Percentiles rank a stretch among this genome's conserved stretches.
Conservation (phyloP, 2,888 invertebrate species). For the Troglohyphantes excavatus region DNA sequence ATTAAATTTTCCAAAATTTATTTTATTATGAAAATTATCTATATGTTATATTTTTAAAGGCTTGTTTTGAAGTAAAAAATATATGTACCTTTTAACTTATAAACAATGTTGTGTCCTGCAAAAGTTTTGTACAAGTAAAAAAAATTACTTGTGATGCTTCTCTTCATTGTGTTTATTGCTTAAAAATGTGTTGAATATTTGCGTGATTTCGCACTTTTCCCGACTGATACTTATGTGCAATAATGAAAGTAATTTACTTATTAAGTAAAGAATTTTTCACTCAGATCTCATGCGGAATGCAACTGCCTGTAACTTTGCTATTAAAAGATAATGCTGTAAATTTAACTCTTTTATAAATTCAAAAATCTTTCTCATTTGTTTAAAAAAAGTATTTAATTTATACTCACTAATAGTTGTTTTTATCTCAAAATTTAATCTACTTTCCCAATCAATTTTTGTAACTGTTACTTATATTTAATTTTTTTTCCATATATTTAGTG, state of each 20-base stretch:
- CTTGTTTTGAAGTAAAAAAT: slow-evolving; percentile 6
- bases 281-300: too few relatives aligned
- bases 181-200: neutral
- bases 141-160: neutral
- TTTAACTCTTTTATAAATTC: too few relatives aligned
- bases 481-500: neutral
- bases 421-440: too few relatives aligned
- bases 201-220: neutral
- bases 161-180: neutral
- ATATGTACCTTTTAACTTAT: neutral
- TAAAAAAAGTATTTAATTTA: too few relatives aligned
- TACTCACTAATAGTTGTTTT: too few relatives aligned
- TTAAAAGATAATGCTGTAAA: too few relatives aligned
- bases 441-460: too few relatives aligned
- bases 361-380: too few relatives aligned
- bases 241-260: neutral
- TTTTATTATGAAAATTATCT: neutral
- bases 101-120: neutral
- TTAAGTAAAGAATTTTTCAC: neutral
- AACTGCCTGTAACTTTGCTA: too few relatives aligned
- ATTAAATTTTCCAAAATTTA: slow-evolving; percentile 11
- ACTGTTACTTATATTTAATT: neutral
- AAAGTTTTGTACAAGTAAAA: too few relatives aligned
- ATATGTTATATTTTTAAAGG: neutral
- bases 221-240: neutral